phyloP scores from a whole-genome alignment of 2,113 vertebrate species.

The Baryphthengus martii region DNA sequence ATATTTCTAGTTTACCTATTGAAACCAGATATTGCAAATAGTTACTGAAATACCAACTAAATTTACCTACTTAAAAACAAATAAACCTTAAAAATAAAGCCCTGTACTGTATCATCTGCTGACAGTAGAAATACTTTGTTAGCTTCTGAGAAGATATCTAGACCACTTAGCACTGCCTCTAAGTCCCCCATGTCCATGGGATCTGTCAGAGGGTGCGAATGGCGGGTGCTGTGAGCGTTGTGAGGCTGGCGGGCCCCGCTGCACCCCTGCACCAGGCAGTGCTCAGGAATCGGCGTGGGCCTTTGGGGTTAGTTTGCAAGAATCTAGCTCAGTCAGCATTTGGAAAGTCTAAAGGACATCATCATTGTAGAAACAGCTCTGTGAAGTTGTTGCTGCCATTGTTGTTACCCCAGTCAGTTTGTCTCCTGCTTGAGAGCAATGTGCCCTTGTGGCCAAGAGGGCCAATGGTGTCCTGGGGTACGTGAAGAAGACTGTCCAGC shows the following conservation, averaged over 20 bases:
- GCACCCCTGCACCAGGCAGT: too few relatives aligned
- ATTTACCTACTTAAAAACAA: not conserved
- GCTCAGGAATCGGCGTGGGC: not conserved
- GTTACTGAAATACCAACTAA: slow-evolving; percentile 8
- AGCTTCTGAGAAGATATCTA: not conserved
- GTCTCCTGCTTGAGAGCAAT: not conserved
- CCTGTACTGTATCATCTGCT: not conserved
- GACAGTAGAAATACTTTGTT: not conserved
- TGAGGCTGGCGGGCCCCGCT: not conserved
- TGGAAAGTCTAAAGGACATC: not conserved
- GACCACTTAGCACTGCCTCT: fast-evolving
- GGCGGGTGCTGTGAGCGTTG: fast-evolving
- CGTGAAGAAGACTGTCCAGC: too few relatives aligned
- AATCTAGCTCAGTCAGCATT: not conserved
- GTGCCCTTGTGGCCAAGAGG: too few relatives aligned
- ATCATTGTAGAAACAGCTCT: not conserved
- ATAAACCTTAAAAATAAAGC: not conserved
- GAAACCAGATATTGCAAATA: not conserved
- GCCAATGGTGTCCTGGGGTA: too few relatives aligned
- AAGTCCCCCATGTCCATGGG: fast-evolving
- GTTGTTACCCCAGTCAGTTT: not conserved
- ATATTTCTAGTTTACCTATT: slow-evolving; percentile 7
- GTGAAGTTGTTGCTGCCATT: not conserved
- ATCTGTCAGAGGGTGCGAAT: not conserved
- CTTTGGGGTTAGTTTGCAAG: not conserved